phyloP scores from a whole-genome alignment of 2,113 vertebrate genomes.

The Pedionomus torquatus region DNA sequence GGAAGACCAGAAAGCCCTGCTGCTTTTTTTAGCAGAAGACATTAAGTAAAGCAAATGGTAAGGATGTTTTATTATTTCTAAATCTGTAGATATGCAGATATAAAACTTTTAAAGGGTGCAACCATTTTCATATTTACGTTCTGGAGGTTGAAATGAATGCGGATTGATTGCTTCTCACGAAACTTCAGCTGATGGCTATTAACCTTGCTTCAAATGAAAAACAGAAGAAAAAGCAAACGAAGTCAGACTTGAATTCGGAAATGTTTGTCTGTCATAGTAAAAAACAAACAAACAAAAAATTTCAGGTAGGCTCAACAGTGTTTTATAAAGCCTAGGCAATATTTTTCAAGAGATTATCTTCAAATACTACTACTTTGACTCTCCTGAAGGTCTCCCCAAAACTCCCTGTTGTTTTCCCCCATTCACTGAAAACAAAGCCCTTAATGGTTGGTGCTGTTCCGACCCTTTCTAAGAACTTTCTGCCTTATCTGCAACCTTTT shows the following conservation, averaged over 20 bases:
- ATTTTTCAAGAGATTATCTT: not conserved
- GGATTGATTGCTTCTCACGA: not conserved
- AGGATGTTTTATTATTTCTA: not conserved
- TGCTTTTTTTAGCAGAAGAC: not conserved
- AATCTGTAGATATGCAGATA: not conserved
- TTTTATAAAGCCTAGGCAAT: not conserved
- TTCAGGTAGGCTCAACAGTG: not conserved
- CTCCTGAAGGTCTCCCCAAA: not conserved
- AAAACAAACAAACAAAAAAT: not conserved
- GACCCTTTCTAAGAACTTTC: not conserved
- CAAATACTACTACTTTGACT: not conserved
- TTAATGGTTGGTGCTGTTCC: not conserved
- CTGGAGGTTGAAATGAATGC: not conserved
- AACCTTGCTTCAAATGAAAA: not conserved
- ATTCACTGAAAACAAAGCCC: not conserved
- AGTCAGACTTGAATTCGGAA: not conserved
- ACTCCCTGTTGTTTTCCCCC: not conserved
- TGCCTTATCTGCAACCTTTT: not conserved
- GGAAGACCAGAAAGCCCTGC: not conserved
- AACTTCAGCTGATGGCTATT: not conserved
- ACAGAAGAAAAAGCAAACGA: not conserved
- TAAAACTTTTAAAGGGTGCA: not conserved
- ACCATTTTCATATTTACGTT: not conserved
- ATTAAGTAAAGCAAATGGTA: not conserved
- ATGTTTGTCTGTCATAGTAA: not conserved